These are phyloP conservation scores for Corythornis leucogaster DNA, from an alignment of 2,797 vertebrate genomes.

Conservation along the genomic window DNA sequence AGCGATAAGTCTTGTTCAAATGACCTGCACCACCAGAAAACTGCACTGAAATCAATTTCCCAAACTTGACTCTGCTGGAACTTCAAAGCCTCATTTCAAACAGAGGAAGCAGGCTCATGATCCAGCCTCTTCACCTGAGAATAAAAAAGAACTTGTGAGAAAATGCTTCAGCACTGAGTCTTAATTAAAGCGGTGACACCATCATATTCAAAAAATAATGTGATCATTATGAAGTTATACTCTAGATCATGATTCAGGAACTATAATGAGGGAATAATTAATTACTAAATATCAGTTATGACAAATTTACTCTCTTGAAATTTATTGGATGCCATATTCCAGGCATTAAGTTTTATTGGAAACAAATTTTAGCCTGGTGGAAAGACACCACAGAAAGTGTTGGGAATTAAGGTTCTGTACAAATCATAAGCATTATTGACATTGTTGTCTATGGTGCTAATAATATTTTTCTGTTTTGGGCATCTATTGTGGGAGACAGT, in stretches of 20 bases:
- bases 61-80: not conserved
- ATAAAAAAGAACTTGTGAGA: not conserved
- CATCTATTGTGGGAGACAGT: not conserved
- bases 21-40: not conserved
- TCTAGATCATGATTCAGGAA: not conserved
- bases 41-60: not conserved
- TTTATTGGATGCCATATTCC: not conserved
- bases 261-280: slow-evolving; percentile 17
- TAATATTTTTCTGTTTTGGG: not conserved
- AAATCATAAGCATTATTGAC: not conserved
- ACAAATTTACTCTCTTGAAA: slow-evolving; percentile 11
- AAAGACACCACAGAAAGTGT: not conserved
- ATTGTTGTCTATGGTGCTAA: not conserved
- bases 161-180: not conserved
- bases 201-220: not conserved
- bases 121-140: not conserved
- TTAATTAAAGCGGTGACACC: not conserved
- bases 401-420: not conserved
- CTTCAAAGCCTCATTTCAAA: not conserved
- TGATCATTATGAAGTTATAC: not conserved
- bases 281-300: slow-evolving; percentile 18
- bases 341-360: not conserved
- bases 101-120: not conserved
- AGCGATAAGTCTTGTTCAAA: not conserved
- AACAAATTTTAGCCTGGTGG: not conserved